Base-by-base conservation (phyloP, 2,888 invertebrate genomes). In the Agriopis marginaria region DNA sequence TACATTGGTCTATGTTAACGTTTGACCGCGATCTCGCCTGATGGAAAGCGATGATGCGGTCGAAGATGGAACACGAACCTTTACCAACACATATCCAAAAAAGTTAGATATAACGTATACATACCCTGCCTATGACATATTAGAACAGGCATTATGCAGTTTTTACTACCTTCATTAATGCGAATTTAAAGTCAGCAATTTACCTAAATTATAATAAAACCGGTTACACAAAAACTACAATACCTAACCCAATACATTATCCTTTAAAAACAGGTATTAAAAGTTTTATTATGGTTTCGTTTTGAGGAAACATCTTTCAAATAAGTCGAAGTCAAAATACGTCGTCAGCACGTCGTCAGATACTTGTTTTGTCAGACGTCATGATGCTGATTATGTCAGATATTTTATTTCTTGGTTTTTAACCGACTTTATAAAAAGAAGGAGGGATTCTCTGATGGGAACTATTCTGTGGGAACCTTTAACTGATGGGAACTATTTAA, bases 171-270 rank as follows among this genome's bases (percentile, higher is more conserved):
- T 12, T 9, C 12, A 12, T 44, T 23, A 55, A 63, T 50, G 64
- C 17, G 42, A 64, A 47, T 63, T 63, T 49, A 40, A 51, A 40
- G 6, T 23, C 14, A 6, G 11, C 10, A 14, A 58, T 58, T 58
- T 32, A 32, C 12, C 12, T 23, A 45, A 58, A 45, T 45, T 42
- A 12, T 23, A 12, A 45, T 40, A 45, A 17, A 58, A 47, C 58
- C 23, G 45, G 58, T 45, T 12, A 11, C 58, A 45, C 45, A 44
- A 32, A 47, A 58, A 17, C 58, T 58, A 32, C 45, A 58, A 2
- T 58, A 58, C 23, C 23, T 45, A 56, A 17, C 11, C 42, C 10
- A 42, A 23, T 32, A 51, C 51, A 11, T 32, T 32, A 23, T 32
- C 51, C 23, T 51, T 44, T 11, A 44, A 39, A 32, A 42, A 56